Evolutionary conservation across 2,888 invertebrate species (phyloP), one percentile per base, ranked within the genome.

Genomic region (Diloba caeruleocephala): DNA sequence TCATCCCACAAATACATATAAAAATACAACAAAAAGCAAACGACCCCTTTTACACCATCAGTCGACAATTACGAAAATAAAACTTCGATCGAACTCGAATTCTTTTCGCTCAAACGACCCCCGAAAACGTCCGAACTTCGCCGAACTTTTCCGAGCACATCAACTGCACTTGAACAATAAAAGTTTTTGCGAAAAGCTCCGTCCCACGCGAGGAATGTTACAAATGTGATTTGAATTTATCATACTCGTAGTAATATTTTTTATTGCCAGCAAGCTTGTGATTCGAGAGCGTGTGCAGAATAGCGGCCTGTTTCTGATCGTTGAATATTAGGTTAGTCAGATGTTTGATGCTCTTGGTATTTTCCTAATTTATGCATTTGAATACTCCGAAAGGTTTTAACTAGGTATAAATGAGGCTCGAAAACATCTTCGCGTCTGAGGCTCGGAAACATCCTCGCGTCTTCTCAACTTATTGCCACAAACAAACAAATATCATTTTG

Each of bases 221-320:
- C 63, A 61, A 71, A 72, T 72, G 69, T 71, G 71, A 72, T 72
- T 72, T 72, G 72, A 72, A 72, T 72, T 72, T 72, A 69, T 69
- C 71, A 71, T 66, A 62, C 46, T 41, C 32, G 36, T n/a, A 26
- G 43, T 45, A 29, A 63, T 69, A 69, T 71, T 69, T 70, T 71
- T 71, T 71, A 71, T 71, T 62, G 58, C 49, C 21, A 26, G 44
- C 69, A 71, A 66, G 71, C 60, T 52, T 55, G 51, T 56, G 60
- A 58, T 69, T 66, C 46, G 36, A 14, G 46, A 54, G 55, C 56
- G 71, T 71, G 62, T 56, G 60, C 48, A 15, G 58, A 69, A 71
- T 69, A 46, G 61, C 43, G 49, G 33, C 21, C 41, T 37, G 54
- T 44, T 49, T 46, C 48, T 46, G 34, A 51, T 48, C 43, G 26